Base-by-base conservation (phyloP, 2,888 invertebrate genomes). In the Plagiodera versicolora region DNA sequence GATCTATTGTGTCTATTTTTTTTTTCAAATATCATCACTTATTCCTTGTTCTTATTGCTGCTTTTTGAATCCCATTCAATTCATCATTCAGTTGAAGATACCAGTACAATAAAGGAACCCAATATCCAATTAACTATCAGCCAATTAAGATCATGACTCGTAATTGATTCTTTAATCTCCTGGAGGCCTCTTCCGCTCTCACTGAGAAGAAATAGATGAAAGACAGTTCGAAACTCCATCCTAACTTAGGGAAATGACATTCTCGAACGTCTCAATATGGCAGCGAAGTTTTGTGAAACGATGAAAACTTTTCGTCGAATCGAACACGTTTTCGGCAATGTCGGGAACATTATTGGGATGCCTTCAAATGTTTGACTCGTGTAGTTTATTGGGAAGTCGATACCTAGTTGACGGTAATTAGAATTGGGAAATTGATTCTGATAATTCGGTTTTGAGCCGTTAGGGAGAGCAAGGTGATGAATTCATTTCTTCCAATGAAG, bases 161-260 rank as follows among this genome's bases (percentile, higher is more conserved):
- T 32, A 32, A 32, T 32, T 32, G 11, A 32, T 32, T 11, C 3
- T 32, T 11, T 6, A 32, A 11, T 32, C 10, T 11, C 32, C 8
- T 32, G 6, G 11, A 32, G 32, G 32, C 10, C 10, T n/a, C 2
- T 10, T 10, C 8, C 2, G 11, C 11, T 11, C 9, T 6, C 9
- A 9, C 32, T 32, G 11, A 32, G 32, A 32, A 32, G 32, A 32
- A 32, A 32, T 32, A 32, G 32, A 32, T 32, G 32, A 52, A 20
- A 20, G 35, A 20, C 20, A 52, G 32, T 20, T 39, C 39, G 6
- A 2, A 10, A 52, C 10, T 35, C 52, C 35, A 20, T 39, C 35
- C 20, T 32, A 52, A 52, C 39, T 52, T 52, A 52, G 39, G 10
- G 52, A 39, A 39, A 52, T 39, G 52, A 39, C 52, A 35, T 52